Base-by-base conservation (phyloP, 2,797 vertebrate genomes). In the Enteromius mattozi region DNA sequence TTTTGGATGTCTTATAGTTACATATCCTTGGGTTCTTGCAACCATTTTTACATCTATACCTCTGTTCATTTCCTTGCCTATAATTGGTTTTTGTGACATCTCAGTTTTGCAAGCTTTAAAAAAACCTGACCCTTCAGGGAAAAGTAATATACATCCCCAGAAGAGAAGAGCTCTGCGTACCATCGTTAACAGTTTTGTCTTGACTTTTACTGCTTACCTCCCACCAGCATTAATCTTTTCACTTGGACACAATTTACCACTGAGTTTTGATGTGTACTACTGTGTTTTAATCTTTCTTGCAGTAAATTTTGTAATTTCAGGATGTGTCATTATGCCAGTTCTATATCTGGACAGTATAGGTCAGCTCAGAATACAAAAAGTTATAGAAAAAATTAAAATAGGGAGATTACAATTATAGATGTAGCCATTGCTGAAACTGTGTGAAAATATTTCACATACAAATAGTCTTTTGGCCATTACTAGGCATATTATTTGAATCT, bases 101-200 rank as follows among this genome's bases (percentile, higher is more conserved):
- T 89, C 89, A 16, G 91, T 94, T 19, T n/a, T 94, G 7, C 6
- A 33, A n/a, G 82, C 84, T 9, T 61, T 94, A 7, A 85, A 78
- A 0, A 92, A 88, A 68, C 85, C 90, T 21, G 86, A 81, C 27
- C 59, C 49, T 0, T 78, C 89, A 33, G 87, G 84, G 51, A 90
- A 86, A 33, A 40, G 0, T 6, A 89, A 14, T n/a, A 84, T 93
- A 21, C 92, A 94, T 77, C 91, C 90, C 0, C 92, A 94, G 86
- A 95, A 95, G 87, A 87, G 90, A 84, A 91, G 84, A 80, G 94
- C 93, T 13, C 84, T 93, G 83, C 89, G 91, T 8, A 92, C 81
- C 6, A 68, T 94, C 45, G 33, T 83, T 66, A 89, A 86, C 88
- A 94, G 92, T 84, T 84, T 94, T 70, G 79, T 90, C 47, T 45